Evolutionary conservation across 1,140 invertebrate species (phyloP).

Genomic region (Cyphomyrmex costatus): DNA sequence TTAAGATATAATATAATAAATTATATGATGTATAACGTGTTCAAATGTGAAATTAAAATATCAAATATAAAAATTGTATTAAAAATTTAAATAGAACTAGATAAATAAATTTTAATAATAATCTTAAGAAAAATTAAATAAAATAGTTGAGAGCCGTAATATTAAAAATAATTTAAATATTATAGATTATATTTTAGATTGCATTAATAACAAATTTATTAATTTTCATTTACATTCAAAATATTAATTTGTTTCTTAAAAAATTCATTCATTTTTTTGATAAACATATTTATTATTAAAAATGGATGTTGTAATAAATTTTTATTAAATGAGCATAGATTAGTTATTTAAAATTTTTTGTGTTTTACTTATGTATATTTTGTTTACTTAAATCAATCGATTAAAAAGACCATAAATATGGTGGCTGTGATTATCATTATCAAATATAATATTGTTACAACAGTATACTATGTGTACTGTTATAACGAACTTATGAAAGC

Average conservation of each 20-base stretch:
- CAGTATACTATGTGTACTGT: neutral
- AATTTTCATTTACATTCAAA: neutral
- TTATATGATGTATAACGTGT: too few species aligned
- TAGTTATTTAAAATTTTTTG: neutral
- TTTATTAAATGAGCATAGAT: too few species aligned
- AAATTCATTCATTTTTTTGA: neutral
- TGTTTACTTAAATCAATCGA: neutral
- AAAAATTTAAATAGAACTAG: neutral
- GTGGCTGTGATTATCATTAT: neutral
- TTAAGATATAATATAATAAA: neutral
- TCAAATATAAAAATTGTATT: neutral
- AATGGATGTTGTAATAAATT: neutral
- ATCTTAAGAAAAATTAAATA: neutral
- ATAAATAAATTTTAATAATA: neutral
- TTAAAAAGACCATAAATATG: neutral
- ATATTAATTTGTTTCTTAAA: conserved; percentile 1
- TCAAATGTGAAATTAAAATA: too few species aligned
- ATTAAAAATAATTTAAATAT: neutral
- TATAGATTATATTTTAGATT: neutral
- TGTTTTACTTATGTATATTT: neutral
- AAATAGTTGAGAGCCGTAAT: neutral
- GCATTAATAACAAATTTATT: neutral
- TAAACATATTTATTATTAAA: neutral
- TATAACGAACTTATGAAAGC: neutral
- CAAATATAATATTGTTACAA: neutral